Conservation (phyloP, 2,113 vertebrate genomes). For the Crotalus viridis region DNA sequence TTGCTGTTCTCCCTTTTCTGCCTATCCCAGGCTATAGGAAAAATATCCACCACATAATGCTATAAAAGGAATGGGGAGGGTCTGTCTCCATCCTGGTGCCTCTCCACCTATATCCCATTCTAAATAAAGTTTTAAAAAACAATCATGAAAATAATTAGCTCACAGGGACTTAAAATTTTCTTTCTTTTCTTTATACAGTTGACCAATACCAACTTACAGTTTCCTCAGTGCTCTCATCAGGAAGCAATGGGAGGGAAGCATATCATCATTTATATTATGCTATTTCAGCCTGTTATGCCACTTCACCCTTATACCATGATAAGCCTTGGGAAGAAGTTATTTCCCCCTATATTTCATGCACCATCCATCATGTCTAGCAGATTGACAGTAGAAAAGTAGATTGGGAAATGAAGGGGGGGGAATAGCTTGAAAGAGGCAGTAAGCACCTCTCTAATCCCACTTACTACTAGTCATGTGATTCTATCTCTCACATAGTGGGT, state of each 20-base stretch:
- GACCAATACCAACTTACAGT: not conserved
- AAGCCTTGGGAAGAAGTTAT: not conserved
- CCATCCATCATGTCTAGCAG: not conserved
- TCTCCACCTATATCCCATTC: not conserved
- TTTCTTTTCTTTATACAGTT: not conserved
- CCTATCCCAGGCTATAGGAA: not conserved
- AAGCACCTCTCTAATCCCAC: not conserved
- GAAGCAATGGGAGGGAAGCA: not conserved
- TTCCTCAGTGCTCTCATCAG: not conserved
- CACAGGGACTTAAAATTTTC: not conserved
- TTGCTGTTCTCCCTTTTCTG: not conserved
- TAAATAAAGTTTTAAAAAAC: not conserved
- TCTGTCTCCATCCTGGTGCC: not conserved
- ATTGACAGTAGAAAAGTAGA: not conserved
- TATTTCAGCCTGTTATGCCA: not conserved
- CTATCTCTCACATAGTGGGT: not conserved
- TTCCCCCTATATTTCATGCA: not conserved
- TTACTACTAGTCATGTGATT: not conserved
- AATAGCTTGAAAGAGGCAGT: not conserved
- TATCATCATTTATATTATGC: not conserved
- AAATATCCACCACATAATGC: not conserved
- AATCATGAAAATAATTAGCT: not conserved
- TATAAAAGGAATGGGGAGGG: not conserved
- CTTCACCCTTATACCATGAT: not conserved
- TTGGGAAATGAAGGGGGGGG: not conserved